These are phyloP conservation scores for Erpobdella octoculata DNA, from an alignment of 2,888 invertebrate genomes.

Conservation along the genomic window DNA sequence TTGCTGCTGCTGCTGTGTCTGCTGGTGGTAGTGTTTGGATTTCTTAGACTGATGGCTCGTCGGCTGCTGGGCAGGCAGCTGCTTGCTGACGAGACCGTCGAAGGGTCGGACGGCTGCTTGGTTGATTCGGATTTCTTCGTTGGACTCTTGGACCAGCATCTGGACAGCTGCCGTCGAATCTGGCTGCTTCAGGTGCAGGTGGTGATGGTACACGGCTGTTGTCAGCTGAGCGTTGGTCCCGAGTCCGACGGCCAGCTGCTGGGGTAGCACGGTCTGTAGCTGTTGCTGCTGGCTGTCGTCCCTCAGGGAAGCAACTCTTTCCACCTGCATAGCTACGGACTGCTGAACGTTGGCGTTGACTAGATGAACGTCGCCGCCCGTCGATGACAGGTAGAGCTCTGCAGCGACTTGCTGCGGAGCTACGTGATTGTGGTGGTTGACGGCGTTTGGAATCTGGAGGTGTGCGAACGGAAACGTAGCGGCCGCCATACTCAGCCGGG, in stretches of 20 bases:
- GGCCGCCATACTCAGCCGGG: conserved; percentile 28
- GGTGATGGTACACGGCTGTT: conserved; percentile 25
- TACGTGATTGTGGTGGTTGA: conserved; percentile 27
- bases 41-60: conserved; percentile 3
- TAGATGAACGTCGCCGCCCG: conserved; percentile 23
- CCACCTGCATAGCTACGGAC: conserved; percentile 24
- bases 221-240: conserved; percentile 24
- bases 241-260: conserved; percentile 18
- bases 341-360: conserved; percentile 25
- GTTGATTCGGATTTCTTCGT: conserved; percentile 26
- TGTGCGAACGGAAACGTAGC: conserved; percentile 31
- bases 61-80: background rate
- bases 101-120: conserved; percentile 22
- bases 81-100: conserved; percentile 16
- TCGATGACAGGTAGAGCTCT: conserved; percentile 18
- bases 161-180: conserved; percentile 16
- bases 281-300: conserved; percentile 22
- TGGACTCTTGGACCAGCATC: conserved; percentile 26
- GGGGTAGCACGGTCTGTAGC: conserved; percentile 22
- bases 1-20: conserved; percentile 12
- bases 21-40: conserved; percentile 16
- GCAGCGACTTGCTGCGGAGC: conserved; percentile 18
- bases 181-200: conserved; percentile 25
- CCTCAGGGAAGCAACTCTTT: conserved; percentile 19
- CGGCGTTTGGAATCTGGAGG: conserved; percentile 27